Evolutionary conservation across 2,888 invertebrate species (phyloP).

Genomic region (Nephrotoma flavescens): DNA sequence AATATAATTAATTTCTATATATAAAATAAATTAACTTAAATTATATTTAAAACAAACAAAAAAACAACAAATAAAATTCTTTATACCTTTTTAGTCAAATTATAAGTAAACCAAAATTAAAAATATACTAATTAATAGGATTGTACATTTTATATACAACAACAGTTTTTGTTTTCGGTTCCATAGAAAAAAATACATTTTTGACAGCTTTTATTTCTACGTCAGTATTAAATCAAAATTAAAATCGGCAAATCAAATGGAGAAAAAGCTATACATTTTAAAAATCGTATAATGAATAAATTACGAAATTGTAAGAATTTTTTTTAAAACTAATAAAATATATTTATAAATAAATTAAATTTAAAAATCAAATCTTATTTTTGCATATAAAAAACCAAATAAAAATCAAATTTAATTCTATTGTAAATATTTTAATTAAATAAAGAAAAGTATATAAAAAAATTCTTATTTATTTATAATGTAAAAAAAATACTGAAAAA

Average conservation of each 20-base stretch:
- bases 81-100: background rate
- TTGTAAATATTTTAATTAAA: background rate
- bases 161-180: background rate
- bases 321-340: background rate
- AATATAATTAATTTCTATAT: background rate
- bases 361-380: background rate
- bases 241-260: background rate
- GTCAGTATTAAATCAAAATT: background rate
- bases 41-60: background rate
- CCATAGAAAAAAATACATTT: background rate
- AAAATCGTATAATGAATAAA: background rate
- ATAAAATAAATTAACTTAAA: background rate
- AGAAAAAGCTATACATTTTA: background rate
- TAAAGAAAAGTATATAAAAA: conserved; percentile 4
- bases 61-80: background rate
- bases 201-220: background rate
- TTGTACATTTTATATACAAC: background rate
- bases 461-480: background rate
- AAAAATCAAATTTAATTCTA: background rate
- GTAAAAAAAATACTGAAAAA: background rate
- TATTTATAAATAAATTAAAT: background rate
- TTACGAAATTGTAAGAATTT: background rate
- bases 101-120: background rate
- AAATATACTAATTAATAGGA: background rate
- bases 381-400: background rate